phyloP scores from a whole-genome alignment of 2,113 vertebrate genomes.

The Sphaerodactylus townsendi region DNA sequence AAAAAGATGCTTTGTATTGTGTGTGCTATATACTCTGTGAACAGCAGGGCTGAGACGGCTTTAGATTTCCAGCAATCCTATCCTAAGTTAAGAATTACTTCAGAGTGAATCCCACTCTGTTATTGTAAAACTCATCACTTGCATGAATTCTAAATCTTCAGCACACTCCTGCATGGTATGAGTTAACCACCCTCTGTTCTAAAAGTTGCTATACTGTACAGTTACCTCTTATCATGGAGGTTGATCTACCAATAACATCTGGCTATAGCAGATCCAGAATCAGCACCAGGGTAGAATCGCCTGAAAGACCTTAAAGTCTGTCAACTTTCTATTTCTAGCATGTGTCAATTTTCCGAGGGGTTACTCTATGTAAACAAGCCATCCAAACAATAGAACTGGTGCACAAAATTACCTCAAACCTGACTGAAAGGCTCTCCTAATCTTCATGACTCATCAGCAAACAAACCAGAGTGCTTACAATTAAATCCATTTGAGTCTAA shows the following conservation, averaged over 20 bases:
- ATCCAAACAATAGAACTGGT: not conserved
- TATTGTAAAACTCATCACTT: not conserved
- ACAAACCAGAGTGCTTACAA: not conserved
- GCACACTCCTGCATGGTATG: not conserved
- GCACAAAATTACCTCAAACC: not conserved
- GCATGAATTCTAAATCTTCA: not conserved
- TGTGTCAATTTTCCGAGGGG: not conserved
- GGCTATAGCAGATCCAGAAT: not conserved
- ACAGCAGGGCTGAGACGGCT: not conserved
- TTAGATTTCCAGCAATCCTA: not conserved
- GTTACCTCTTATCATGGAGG: not conserved
- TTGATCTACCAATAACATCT: not conserved
- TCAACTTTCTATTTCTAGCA: not conserved
- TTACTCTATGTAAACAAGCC: not conserved
- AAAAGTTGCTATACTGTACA: not conserved
- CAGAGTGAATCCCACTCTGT: not conserved
- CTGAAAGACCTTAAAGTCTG: not conserved
- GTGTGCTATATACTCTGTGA: not conserved
- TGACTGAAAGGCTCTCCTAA: not conserved
- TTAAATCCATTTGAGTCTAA: not conserved
- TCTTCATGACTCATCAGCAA: constrained; percentile 1
- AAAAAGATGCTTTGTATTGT: not conserved
- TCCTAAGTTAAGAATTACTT: not conserved
- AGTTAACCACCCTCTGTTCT: not conserved
- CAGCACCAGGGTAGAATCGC: not conserved